phyloP scores from a whole-genome alignment of 2,888 invertebrate genomes.

The Thereva nobilitata region DNA sequence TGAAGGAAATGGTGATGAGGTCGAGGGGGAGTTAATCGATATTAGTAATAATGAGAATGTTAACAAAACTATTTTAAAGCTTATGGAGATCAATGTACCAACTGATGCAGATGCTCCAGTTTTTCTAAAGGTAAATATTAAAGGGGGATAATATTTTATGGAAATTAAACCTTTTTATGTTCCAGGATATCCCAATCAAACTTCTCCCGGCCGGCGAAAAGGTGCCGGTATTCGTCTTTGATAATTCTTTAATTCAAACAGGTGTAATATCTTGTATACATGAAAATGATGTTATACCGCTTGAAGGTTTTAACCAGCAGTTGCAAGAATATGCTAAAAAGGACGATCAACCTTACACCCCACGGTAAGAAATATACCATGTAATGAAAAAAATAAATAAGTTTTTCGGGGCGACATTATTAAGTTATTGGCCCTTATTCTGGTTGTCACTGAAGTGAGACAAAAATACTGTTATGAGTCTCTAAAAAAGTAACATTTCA shows the following conservation, averaged over 20 bases:
- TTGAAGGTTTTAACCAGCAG: conserved; percentile 50
- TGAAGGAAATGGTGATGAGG: conserved; percentile 37
- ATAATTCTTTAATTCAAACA: conserved; percentile 49
- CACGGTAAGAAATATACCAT: conserved; percentile 47
- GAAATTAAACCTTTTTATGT: conserved; percentile 13
- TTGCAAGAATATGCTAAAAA: conserved; percentile 49
- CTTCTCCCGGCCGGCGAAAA: conserved; percentile 48
- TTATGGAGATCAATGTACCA: conserved; percentile 47
- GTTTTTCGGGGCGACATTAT: too few relatives aligned
- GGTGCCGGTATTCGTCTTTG: conserved; percentile 51
- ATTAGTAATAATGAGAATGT: conserved; percentile 46
- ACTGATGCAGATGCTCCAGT: conserved; percentile 42
- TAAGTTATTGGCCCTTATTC: too few relatives aligned
- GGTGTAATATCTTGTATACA: conserved; percentile 52
- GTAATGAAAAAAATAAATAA: too few relatives aligned
- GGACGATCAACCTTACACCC: conserved; percentile 45
- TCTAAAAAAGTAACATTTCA: too few relatives aligned
- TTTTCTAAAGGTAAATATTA: conserved; percentile 47
- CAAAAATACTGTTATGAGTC: too few relatives aligned
- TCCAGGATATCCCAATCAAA: conserved; percentile 44
- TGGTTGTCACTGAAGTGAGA: too few relatives aligned
- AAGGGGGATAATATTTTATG: neutral
- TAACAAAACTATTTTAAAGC: conserved; percentile 49
- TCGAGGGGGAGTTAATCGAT: conserved; percentile 48
- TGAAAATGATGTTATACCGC: conserved; percentile 47